phyloP scores from a whole-genome alignment of 2,888 invertebrate species.

The Zhuqinia jingwanae region DNA sequence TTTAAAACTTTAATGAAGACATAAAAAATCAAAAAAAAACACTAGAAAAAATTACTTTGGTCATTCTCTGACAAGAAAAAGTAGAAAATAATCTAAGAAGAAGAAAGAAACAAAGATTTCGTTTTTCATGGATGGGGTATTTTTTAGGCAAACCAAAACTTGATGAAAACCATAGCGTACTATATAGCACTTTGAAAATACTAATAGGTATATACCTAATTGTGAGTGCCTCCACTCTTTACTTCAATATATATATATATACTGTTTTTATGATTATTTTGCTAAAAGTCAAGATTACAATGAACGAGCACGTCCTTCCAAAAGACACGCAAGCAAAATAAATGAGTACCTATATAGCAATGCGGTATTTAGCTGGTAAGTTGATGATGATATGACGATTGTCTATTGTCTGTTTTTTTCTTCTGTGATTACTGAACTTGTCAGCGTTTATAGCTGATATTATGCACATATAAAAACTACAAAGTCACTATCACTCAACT shows the following conservation, averaged over 20 bases:
- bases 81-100: too few relatives aligned
- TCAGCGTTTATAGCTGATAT: conserved; percentile 4
- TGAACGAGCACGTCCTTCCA: not conserved
- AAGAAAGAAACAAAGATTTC: conserved; percentile 10
- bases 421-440: conserved; percentile 19
- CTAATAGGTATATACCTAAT: too few relatives aligned
- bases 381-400: conserved; percentile 33
- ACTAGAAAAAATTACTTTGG: conserved; percentile 12
- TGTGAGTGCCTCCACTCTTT: not conserved
- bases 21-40: too few relatives aligned
- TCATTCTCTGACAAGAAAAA: not conserved
- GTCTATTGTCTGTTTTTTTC: conserved; percentile 16
- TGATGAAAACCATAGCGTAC: not conserved
- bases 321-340: too few relatives aligned
- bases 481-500: too few relatives aligned
- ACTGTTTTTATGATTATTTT: too few relatives aligned
- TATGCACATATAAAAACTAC: not conserved
- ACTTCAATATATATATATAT: too few relatives aligned
- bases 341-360: too few relatives aligned
- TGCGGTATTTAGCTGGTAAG: not conserved
- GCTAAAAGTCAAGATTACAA: too few relatives aligned
- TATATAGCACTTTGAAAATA: too few relatives aligned
- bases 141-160: conserved; percentile 47
- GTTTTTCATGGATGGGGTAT: conserved; percentile 46
- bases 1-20: too few relatives aligned